Conservation (phyloP, 2,888 invertebrate genomes). For the Frankliniella fusca region DNA sequence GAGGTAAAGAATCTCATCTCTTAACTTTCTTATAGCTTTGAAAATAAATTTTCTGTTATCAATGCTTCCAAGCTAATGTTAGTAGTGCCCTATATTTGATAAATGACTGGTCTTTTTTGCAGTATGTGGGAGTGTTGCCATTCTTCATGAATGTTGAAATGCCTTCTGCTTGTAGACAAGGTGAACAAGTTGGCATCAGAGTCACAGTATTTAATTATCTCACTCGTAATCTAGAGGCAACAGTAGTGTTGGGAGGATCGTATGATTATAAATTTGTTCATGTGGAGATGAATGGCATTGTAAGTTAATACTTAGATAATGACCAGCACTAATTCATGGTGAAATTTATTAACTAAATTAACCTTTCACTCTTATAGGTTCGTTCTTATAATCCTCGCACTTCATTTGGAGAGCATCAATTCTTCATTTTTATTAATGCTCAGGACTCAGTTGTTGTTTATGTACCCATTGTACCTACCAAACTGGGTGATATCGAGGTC, state of each 20-base stretch:
- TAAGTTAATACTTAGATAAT: constrained; percentile 44
- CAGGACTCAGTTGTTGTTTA: constrained; percentile 80
- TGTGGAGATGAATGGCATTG: constrained; percentile 82
- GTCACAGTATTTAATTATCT: constrained; percentile 94
- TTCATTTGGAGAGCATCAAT: constrained; percentile 90
- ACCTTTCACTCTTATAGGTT: constrained; percentile 45
- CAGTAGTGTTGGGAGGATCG: constrained; percentile 80
- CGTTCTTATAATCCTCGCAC: constrained; percentile 86
- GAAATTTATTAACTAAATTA: constrained; percentile 15
- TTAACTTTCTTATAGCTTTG: not conserved
- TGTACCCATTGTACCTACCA: constrained; percentile 81
- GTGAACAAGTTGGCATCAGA: constrained; percentile 89
- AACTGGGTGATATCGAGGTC: constrained; percentile 70
- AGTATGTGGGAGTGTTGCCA: constrained; percentile 85
- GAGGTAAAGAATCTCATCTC: constrained; percentile 52
- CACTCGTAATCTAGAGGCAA: constrained; percentile 75
- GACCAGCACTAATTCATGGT: not conserved
- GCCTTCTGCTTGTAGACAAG: constrained; percentile 75
- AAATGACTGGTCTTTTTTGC: constrained; percentile 39
- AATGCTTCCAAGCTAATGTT: not conserved
- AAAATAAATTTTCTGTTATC: constrained; percentile 9
- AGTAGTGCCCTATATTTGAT: not conserved
- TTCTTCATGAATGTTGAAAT: constrained; percentile 95
- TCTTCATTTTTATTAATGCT: constrained; percentile 78
- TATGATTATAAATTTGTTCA: constrained; percentile 87